A percentile compares a stretch with the other conserved stretches of the same genome.
phyloP scores from a whole-genome alignment of 1,140 invertebrate species.

The Radopholus similis region DNA sequence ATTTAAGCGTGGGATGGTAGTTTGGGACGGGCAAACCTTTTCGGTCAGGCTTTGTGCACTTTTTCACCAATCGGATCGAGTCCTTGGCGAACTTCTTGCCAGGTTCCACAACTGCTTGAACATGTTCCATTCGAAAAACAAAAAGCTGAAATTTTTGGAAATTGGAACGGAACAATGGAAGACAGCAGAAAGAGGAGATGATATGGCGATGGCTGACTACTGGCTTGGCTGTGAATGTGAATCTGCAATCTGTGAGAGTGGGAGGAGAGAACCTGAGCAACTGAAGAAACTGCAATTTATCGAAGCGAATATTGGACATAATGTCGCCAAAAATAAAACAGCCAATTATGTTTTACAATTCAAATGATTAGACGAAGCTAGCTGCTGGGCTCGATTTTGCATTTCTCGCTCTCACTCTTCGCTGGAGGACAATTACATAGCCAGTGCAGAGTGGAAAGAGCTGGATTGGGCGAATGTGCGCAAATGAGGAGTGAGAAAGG shows the following conservation, averaged over 20 bases:
- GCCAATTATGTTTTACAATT: too few species aligned
- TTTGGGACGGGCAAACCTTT: constrained; percentile 69
- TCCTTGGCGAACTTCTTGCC: constrained; percentile 93
- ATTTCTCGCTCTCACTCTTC: too few species aligned
- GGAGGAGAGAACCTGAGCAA: too few species aligned
- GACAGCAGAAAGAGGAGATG: constrained; percentile 1
- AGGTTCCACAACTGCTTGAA: constrained; percentile 84
- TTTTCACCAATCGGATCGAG: constrained; percentile 86
- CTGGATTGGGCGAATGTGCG: background rate
- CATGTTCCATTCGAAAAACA: constrained; percentile 33
- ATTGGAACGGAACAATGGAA: background rate
- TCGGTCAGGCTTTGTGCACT: constrained; percentile 97
- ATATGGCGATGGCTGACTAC: background rate
- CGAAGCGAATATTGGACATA: background rate
- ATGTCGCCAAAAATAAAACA: too few species aligned
- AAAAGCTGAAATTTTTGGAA: background rate
- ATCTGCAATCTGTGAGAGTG: background rate
- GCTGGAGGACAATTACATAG: too few species aligned
- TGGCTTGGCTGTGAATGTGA: too few species aligned
- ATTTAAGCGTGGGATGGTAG: background rate
- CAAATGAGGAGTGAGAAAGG: background rate
- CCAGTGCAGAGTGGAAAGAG: too few species aligned
- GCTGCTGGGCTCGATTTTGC: too few species aligned
- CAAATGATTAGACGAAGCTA: too few species aligned
- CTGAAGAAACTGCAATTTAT: constrained; percentile 3